Percentiles rank a stretch among this genome's conserved stretches.
Evolutionary conservation across 2,113 vertebrate species (phyloP).

Genomic region (Sitta europaea): DNA sequence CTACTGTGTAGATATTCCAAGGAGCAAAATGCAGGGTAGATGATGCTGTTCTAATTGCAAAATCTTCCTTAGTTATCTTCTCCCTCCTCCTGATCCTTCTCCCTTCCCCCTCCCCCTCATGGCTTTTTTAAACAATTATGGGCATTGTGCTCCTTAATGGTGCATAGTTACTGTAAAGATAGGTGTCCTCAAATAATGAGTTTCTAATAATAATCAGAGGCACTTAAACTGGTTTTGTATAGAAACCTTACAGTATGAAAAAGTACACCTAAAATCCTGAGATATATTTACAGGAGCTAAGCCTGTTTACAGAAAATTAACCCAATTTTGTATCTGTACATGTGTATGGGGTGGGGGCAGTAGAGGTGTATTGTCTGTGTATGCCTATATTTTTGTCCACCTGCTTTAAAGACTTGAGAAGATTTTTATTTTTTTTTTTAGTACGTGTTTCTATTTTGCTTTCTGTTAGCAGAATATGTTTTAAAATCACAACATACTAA

Average conservation of each 20-base stretch:
- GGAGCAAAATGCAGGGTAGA: not conserved
- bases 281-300: conserved; percentile 39
- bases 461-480: not conserved
- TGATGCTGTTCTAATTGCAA: conserved; percentile 16
- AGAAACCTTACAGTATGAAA: conserved; percentile 8
- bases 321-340: not conserved
- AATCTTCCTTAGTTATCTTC: conserved; percentile 17
- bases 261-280: conserved; percentile 15
- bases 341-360: not conserved
- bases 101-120: not conserved
- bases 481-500: conserved; percentile 11
- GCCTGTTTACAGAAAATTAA: conserved; percentile 40
- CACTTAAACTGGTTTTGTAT: conserved; percentile 25
- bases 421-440: not conserved
- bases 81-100: conserved; percentile 12
- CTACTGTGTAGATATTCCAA: not conserved
- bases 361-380: not conserved
- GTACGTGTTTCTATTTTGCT: not conserved
- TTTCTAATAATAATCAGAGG: conserved; percentile 58
- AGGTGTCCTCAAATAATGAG: conserved; percentile 54
- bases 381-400: not conserved
- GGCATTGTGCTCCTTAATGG: conserved; percentile 41
- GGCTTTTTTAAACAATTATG: conserved; percentile 43
- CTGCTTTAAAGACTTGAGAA: not conserved
- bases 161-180: conserved; percentile 47